Percentiles rank a stretch among this genome's conserved stretches.
Evolutionary conservation across 2,888 invertebrate species (phyloP).

Genomic region (Pammene aurita): DNA sequence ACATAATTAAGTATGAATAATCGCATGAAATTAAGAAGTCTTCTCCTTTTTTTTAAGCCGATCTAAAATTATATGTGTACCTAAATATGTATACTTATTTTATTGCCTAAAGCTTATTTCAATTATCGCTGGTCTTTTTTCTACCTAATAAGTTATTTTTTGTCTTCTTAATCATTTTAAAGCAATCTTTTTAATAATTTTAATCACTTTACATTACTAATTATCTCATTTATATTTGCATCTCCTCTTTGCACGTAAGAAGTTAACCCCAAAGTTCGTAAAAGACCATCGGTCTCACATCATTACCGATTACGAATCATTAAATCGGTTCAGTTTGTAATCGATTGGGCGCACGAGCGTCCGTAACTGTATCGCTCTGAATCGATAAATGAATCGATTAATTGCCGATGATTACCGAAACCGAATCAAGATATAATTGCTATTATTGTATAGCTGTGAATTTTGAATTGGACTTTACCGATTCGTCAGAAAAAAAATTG

Average conservation of each 20-base stretch:
- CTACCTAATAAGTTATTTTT: too few species aligned
- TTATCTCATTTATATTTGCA: conserved; percentile 8
- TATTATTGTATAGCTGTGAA: conserved; percentile 35
- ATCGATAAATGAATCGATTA: conserved; percentile 47
- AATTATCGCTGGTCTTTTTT: too few species aligned
- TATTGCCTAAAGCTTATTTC: too few species aligned
- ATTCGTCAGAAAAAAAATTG: conserved; percentile 6
- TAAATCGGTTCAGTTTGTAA: conserved; percentile 75
- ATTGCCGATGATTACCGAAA: conserved; percentile 43
- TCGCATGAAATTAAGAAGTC: too few species aligned
- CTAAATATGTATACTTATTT: too few species aligned
- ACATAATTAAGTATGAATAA: too few species aligned
- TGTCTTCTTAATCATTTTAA: too few species aligned
- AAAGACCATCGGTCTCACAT: conserved; percentile 53
- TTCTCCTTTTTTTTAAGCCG: too few species aligned
- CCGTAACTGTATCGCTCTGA: conserved; percentile 62
- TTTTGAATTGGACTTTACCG: conserved; percentile 15
- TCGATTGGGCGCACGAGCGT: conserved; percentile 73
- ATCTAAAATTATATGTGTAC: too few species aligned
- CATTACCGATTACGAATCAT: conserved; percentile 74
- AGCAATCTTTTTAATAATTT: too few species aligned
- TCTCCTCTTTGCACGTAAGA: background rate
- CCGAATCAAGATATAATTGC: conserved; percentile 34
- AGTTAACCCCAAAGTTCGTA: conserved; percentile 28
- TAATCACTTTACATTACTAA: background rate